These are phyloP conservation scores for Mus spretus DNA, from an alignment of 2,797 vertebrate genomes.

Conservation along the genomic window DNA sequence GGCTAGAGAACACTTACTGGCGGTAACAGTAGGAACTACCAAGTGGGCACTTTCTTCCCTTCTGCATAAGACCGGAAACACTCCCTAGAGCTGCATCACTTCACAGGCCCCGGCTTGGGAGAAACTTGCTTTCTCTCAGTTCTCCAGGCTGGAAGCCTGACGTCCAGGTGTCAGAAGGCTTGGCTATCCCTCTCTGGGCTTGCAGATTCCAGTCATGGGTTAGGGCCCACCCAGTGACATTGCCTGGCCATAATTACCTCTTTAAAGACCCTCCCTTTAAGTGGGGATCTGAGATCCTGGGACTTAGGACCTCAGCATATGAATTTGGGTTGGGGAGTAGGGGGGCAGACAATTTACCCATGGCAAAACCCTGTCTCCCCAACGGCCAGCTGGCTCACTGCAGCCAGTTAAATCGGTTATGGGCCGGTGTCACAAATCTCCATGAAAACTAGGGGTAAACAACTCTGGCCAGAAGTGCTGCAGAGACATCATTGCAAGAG, in stretches of 20 bases:
- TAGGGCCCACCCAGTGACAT: background rate
- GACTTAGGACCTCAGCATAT: background rate
- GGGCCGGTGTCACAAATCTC: background rate
- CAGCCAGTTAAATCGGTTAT: background rate
- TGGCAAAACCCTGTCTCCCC: background rate
- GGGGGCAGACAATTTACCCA: background rate
- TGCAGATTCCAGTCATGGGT: background rate
- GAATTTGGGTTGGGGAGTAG: background rate
- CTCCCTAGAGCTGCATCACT: background rate
- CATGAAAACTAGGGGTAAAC: background rate
- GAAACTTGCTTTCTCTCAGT: background rate
- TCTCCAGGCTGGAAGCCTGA: background rate
- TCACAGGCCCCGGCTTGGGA: background rate
- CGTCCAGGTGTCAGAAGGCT: background rate
- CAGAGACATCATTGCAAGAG: fast-evolving
- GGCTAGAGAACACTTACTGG: background rate
- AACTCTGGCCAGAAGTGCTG: background rate
- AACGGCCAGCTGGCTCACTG: background rate
- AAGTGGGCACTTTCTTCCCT: background rate
- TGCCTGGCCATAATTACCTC: background rate
- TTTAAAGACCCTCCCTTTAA: background rate
- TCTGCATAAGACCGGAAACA: background rate
- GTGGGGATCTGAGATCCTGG: background rate
- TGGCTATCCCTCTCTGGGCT: background rate
- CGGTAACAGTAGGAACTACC: fast-evolving